phyloP scores from a whole-genome alignment of 2,113 vertebrate species.

The Lasiurus borealis region DNA sequence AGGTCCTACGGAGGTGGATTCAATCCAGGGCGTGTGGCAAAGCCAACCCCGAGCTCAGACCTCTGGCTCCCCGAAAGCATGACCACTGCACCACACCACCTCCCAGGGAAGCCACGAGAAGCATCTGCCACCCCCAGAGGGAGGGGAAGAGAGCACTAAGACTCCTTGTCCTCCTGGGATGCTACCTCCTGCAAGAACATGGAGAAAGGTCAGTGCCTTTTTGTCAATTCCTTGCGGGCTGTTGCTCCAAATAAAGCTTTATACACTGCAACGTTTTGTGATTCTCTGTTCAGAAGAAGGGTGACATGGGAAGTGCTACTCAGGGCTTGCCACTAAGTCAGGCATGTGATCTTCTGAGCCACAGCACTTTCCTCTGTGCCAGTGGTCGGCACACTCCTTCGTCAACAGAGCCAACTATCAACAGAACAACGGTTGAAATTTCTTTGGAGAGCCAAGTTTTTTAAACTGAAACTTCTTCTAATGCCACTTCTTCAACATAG shows the following conservation, averaged over 20 bases:
- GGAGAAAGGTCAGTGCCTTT: not conserved
- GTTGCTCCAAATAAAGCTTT: not conserved
- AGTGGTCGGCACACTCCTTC: no score
- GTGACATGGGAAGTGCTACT: not conserved
- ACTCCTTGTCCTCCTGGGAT: no score
- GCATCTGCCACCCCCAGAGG: rapidly evolving
- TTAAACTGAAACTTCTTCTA: no score
- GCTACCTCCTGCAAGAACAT: not conserved
- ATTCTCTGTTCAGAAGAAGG: not conserved
- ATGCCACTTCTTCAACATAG: no score
- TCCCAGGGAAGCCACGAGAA: not conserved
- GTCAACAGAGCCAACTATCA: no score
- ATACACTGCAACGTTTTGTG: not conserved
- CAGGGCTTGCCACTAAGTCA: not conserved
- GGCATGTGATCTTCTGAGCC: not conserved
- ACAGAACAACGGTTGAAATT: no score
- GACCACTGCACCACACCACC: rapidly evolving
- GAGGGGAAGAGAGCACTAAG: not conserved
- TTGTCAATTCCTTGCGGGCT: not conserved
- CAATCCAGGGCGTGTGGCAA: not conserved
- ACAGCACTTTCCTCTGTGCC: not conserved
- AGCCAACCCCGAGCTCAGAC: not conserved
- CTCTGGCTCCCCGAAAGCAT: not conserved
- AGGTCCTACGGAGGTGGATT: not conserved
- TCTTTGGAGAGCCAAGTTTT: no score